These are phyloP conservation scores for Proterorhinus semilunaris DNA, from an alignment of 2,113 vertebrate genomes.

Conservation along the genomic window DNA sequence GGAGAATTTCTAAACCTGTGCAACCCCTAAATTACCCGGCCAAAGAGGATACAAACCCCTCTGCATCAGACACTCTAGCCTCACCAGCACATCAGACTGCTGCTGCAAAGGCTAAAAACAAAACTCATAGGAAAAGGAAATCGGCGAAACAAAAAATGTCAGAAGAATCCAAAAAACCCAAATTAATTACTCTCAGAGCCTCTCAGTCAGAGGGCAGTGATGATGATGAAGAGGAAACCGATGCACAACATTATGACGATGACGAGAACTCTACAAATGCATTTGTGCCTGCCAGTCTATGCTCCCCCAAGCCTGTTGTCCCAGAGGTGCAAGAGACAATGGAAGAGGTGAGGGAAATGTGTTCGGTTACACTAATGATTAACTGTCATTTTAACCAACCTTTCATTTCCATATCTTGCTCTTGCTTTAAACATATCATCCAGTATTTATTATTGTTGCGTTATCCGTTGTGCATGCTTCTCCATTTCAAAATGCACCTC, in stretches of 20 bases:
- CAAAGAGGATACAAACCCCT: constrained; percentile 52
- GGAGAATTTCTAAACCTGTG: constrained; percentile 74
- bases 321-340: constrained; percentile 86
- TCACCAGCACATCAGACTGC: not conserved
- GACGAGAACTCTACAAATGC: constrained; percentile 82
- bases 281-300: constrained; percentile 85
- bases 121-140: constrained; percentile 59
- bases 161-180: constrained; percentile 68
- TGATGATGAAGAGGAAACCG: constrained; percentile 54
- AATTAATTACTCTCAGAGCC: constrained; percentile 84
- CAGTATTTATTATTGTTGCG: not conserved
- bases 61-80: constrained; percentile 27
- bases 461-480: constrained; percentile 48
- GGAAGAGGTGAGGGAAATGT: constrained; percentile 82
- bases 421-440: constrained; percentile 3
- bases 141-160: constrained; percentile 55
- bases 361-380: no score
- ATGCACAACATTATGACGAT: constrained; percentile 56
- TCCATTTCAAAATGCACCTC: constrained; percentile 53
- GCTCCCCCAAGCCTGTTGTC: constrained; percentile 76
- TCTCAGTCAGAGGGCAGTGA: constrained; percentile 80
- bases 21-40: constrained; percentile 62
- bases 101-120: constrained; percentile 34
- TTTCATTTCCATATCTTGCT: constrained; percentile 11
- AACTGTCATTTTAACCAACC: not conserved